These are phyloP conservation scores for Pollimyrus isidori DNA, from an alignment of 2,113 vertebrate species.

Conservation along the genomic window DNA sequence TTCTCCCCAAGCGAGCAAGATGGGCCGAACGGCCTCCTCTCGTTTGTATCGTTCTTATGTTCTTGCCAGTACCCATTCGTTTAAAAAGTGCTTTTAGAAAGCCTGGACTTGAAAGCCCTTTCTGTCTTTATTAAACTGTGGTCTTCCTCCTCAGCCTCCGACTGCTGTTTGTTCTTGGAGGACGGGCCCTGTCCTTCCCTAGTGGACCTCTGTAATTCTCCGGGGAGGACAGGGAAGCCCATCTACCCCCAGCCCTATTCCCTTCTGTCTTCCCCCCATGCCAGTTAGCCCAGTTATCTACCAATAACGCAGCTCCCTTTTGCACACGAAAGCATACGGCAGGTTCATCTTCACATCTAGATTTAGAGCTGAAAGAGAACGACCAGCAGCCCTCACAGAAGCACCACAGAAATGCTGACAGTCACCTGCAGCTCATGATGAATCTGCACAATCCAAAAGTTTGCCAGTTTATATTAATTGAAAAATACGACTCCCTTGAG, in stretches of 20 bases:
- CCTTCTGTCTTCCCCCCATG: neutral
- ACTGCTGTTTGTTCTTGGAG: constrained; percentile 19
- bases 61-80: constrained; percentile 25
- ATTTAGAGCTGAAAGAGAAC: neutral
- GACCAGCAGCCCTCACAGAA: neutral
- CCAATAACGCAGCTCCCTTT: neutral
- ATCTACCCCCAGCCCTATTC: neutral
- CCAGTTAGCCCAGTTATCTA: neutral
- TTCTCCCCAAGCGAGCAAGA: no score
- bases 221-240: neutral
- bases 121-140: constrained; percentile 22
- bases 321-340: neutral
- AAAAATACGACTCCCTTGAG: neutral
- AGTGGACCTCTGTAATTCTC: neutral
- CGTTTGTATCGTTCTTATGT: no score
- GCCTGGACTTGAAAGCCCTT: constrained; percentile 15
- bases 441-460: neutral
- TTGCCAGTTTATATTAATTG: neutral
- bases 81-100: constrained; percentile 32
- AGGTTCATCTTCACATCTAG: neutral
- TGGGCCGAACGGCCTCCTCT: no score
- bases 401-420: neutral
- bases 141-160: constrained; percentile 28
- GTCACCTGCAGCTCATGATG: neutral
- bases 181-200: neutral